phyloP scores from a whole-genome alignment of 2,888 invertebrate genomes.

The Myathropa florea region DNA sequence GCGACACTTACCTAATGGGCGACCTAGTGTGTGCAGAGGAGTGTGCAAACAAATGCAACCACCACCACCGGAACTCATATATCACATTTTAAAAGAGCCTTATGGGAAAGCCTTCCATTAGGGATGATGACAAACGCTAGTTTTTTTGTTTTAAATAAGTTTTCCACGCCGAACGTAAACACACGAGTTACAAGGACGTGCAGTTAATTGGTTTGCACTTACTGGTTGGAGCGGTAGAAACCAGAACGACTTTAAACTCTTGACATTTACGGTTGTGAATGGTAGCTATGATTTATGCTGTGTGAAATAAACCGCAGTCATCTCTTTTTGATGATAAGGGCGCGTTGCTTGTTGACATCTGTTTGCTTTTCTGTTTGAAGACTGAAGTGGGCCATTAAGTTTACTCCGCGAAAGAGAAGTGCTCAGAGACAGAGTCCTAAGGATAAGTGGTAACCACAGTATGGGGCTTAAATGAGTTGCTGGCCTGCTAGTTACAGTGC shows the following conservation, averaged over 20 bases:
- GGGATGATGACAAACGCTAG: not conserved
- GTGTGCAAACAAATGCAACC: not conserved
- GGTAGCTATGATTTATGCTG: not conserved
- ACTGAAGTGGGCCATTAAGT: too few relatives aligned
- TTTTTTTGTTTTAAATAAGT: not conserved
- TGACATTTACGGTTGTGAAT: not conserved
- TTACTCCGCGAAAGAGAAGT: too few relatives aligned
- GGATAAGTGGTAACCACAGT: too few relatives aligned
- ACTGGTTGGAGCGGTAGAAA: not conserved
- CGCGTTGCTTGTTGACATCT: too few relatives aligned
- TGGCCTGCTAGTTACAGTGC: too few relatives aligned
- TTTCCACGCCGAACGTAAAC: not conserved
- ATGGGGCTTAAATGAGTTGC: too few relatives aligned
- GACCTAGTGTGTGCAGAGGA: not conserved
- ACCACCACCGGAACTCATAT: not conserved
- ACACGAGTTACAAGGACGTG: not conserved
- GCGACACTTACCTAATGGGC: too few relatives aligned
- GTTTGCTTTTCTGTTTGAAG: too few relatives aligned
- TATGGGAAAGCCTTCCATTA: not conserved
- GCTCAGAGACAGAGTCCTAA: too few relatives aligned
- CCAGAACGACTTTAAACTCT: not conserved
- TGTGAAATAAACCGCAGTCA: not conserved
- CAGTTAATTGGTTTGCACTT: not conserved
- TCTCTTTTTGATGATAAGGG: not conserved
- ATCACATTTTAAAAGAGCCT: not conserved